Evolutionary conservation across 2,888 invertebrate species (phyloP).

Genomic region (Cybosia mesomella): DNA sequence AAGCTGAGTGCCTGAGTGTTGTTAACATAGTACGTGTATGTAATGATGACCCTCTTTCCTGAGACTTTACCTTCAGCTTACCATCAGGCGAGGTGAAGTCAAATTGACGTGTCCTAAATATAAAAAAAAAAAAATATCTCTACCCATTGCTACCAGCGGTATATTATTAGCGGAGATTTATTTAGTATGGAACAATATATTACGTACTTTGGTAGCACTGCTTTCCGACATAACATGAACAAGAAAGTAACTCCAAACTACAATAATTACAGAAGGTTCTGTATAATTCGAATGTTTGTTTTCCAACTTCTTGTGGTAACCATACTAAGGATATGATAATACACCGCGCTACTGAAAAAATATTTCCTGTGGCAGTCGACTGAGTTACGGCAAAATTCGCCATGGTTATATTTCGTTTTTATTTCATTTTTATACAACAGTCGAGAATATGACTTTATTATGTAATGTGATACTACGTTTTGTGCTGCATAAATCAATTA

Average conservation of each 20-base stretch:
- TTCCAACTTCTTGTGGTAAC: slow-evolving; percentile 20
- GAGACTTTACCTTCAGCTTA: no score
- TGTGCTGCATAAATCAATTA: slow-evolving; percentile 37
- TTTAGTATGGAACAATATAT: neutral
- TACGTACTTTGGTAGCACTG: neutral
- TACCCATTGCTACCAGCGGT: neutral
- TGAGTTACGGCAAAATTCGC: slow-evolving; percentile 28
- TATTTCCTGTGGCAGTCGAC: slow-evolving; percentile 27
- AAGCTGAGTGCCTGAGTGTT: no score
- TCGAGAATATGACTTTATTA: slow-evolving; percentile 36
- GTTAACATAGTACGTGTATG: no score
- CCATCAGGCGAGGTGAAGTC: no score
- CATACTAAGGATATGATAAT: slow-evolving; percentile 44
- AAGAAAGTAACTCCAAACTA: slow-evolving; percentile 7
- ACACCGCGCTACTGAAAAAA: slow-evolving; percentile 38
- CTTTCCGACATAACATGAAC: neutral
- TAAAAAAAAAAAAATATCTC: no score
- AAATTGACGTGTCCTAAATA: no score
- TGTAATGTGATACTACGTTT: slow-evolving; percentile 32
- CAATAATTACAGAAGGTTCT: slow-evolving; percentile 15
- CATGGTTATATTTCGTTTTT: slow-evolving; percentile 38
- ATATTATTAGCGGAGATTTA: neutral
- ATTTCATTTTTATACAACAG: slow-evolving; percentile 46
- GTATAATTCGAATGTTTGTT: slow-evolving; percentile 19
- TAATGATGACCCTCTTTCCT: no score